A percentile compares a stretch with the other conserved stretches of the same genome.
These are phyloP conservation scores for Agelastica alni DNA, from an alignment of 2,888 invertebrate species.

Conservation along the genomic window DNA sequence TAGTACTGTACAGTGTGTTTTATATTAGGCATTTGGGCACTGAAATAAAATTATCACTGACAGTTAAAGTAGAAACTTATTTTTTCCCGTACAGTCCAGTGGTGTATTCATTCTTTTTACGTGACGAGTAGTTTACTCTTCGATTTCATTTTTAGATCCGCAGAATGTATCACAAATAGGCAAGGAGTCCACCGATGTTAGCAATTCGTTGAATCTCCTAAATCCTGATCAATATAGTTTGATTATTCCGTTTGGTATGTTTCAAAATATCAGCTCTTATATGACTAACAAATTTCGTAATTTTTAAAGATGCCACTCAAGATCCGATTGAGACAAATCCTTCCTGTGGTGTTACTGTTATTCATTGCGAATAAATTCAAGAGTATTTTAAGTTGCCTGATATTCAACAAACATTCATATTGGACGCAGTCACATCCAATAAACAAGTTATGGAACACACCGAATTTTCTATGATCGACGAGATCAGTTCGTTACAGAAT, in stretches of 20 bases:
- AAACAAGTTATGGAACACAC: too few species aligned
- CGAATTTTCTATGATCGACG: too few species aligned
- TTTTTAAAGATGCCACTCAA: constrained; percentile 5
- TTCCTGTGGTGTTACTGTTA: constrained; percentile 1
- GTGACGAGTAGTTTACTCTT: not conserved
- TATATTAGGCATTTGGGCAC: not conserved
- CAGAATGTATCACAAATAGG: not conserved
- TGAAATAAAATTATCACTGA: not conserved
- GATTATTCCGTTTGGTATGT: constrained; percentile 12
- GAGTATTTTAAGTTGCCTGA: constrained; percentile 4
- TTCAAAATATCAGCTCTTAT: too few species aligned
- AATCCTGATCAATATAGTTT: constrained; percentile 9
- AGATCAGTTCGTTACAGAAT: too few species aligned
- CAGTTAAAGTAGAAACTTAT: too few species aligned
- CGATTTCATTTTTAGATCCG: not conserved
- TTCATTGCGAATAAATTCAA: constrained; percentile 7
- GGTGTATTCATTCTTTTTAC: too few species aligned
- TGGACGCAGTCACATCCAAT: constrained; percentile 6
- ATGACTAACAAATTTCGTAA: too few species aligned
- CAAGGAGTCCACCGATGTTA: constrained; percentile 9
- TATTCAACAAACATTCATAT: constrained; percentile 8
- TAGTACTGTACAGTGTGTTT: too few species aligned
- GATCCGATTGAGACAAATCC: constrained; percentile 1
- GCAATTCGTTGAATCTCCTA: constrained; percentile 5
- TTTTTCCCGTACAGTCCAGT: too few species aligned